Evolutionary conservation across 2,113 vertebrate genomes (phyloP), one percentile per base, ranked within the genome.

Genomic region (Bujurquina vittata): DNA sequence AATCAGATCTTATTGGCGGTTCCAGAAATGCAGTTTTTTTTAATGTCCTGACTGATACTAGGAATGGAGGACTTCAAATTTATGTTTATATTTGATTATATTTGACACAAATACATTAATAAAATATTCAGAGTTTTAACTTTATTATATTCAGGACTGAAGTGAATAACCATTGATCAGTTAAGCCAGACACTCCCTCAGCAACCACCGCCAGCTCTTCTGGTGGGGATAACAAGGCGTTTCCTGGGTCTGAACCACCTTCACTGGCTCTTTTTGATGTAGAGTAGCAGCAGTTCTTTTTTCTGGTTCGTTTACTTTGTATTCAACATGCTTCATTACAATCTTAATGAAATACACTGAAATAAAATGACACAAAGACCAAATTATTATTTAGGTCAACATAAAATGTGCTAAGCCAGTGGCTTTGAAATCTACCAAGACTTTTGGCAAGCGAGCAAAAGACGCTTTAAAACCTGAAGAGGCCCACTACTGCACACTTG

Each of bases 1-100:
- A 67, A 67, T 46, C 15, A 49, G 17, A 29, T 49, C 46, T 69
- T 26, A 49, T 15, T 49, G 29, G 43, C 49, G 43, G 23, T 20
- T 72, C 43, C 17, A 72, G 43, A 72, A 72, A 52, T 52, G 26
- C 23, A 72, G 5, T 12, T 49, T 72, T 26, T 26, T 52, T 69
- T 52, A 3, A 37, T 31, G 49, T 54, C 43, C 3, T 0, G 0
- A 7, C 18, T 54, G 10, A 4, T 33, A 54, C 0, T n/a, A 46
- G 46, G 67, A 31, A 17, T 31, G 46, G 0, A 72, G 17, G 40
- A 31, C 46, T 72, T 23, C 18, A 55, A n/a, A 55, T 22, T n/a
- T n/a, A 55, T n/a, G 49, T 55, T 55, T 55, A 52, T 12, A 52
- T 52, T 31, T 69, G 3, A 52, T 72, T 55, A 52, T 12, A 52